A percentile compares a stretch with the other conserved stretches of the same genome.
Conservation (phyloP, 2,113 vertebrate species). For the Ammodramus savannarum region DNA sequence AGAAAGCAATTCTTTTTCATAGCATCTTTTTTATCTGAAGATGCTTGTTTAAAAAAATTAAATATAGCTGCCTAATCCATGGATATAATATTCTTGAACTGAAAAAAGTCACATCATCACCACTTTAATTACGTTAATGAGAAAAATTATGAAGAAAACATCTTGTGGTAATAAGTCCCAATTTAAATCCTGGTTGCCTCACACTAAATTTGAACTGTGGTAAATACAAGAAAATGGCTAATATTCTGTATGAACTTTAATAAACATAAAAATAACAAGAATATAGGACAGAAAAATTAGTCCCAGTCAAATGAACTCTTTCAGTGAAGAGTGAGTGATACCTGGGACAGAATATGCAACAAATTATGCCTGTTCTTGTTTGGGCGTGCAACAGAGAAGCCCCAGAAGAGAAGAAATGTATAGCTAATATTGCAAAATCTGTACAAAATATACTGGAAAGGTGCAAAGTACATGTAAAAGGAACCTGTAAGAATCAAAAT, state of each 20-base stretch:
- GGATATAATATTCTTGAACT: neutral
- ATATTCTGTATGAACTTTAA: neutral
- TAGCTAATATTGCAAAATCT: neutral
- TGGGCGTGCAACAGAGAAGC: neutral
- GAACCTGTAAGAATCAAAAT: neutral
- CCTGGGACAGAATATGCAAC: neutral
- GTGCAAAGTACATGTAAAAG: neutral
- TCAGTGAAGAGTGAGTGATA: neutral
- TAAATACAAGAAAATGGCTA: neutral
- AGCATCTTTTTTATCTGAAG: neutral
- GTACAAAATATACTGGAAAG: neutral
- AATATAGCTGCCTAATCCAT: neutral
- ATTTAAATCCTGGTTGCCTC: neutral
- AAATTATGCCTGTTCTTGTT: neutral
- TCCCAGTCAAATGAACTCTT: neutral
- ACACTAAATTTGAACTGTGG: neutral
- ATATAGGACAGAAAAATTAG: neutral
- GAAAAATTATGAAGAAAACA: neutral
- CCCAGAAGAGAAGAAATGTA: neutral
- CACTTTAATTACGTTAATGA: neutral
- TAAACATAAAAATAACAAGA: neutral
- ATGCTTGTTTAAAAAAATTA: neutral
- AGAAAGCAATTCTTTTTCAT: neutral
- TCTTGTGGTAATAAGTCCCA: neutral
- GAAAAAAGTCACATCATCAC: neutral